These are phyloP conservation scores for Perca fluviatilis DNA, from an alignment of 2,113 vertebrate species.

Conservation along the genomic window DNA sequence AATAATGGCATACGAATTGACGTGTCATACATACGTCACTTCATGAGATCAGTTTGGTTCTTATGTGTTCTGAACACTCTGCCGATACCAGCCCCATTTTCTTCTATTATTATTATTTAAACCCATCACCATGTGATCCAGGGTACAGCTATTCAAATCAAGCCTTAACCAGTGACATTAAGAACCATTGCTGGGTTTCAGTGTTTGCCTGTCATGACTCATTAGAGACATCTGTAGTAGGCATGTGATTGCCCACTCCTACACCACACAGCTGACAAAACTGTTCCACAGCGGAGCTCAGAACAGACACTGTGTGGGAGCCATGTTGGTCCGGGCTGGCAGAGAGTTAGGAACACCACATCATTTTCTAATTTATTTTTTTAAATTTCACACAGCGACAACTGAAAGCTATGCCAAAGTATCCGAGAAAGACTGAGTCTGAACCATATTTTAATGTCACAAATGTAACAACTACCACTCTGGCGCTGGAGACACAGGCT, in stretches of 20 bases:
- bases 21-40: too few species aligned
- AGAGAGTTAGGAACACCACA: not conserved
- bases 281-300: constrained; percentile 56
- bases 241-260: constrained; percentile 68
- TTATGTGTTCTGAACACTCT: not conserved
- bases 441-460: constrained; percentile 35
- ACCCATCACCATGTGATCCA: not conserved
- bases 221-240: constrained; percentile 64
- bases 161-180: constrained; percentile 51
- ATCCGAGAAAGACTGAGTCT: constrained; percentile 10
- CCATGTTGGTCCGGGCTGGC: constrained; percentile 19
- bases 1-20: too few species aligned
- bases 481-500: constrained; percentile 8
- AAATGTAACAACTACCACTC: constrained; percentile 24
- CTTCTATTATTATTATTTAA: not conserved
- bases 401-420: not conserved
- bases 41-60: not conserved
- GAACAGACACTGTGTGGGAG: constrained; percentile 52
- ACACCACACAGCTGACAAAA: constrained; percentile 70
- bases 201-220: constrained; percentile 65
- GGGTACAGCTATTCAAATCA: constrained; percentile 37
- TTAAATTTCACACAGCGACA: constrained; percentile 17
- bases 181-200: constrained; percentile 45
- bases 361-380: constrained; percentile 7
- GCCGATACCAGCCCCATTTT: not conserved